Conservation (phyloP, 2,888 invertebrate genomes). For the Leptinotarsa juncta region DNA sequence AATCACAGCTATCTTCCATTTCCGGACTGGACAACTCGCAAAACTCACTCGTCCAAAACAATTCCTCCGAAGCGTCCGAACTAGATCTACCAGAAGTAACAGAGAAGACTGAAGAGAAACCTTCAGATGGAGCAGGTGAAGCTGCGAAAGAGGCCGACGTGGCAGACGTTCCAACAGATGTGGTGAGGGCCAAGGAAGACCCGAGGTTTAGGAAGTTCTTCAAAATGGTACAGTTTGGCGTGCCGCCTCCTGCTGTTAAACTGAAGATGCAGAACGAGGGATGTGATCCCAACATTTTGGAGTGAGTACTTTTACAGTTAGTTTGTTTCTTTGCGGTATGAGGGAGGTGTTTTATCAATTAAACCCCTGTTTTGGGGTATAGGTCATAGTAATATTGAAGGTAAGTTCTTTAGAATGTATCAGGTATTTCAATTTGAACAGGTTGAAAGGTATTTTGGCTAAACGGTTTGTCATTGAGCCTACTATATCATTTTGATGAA, state of each 20-base stretch:
- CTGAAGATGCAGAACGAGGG: constrained; percentile 86
- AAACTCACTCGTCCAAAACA: constrained; percentile 28
- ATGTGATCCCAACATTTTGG: constrained; percentile 79
- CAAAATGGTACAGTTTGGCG: constrained; percentile 91
- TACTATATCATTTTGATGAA: too few relatives aligned
- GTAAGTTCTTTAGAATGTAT: too few relatives aligned
- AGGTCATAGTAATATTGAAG: too few relatives aligned
- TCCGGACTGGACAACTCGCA: constrained; percentile 60
- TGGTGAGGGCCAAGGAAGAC: constrained; percentile 69
- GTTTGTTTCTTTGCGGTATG: neutral
- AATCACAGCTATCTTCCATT: constrained; percentile 70
- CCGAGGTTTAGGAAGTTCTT: constrained; percentile 82
- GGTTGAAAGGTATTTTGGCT: too few relatives aligned
- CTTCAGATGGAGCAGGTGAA: constrained; percentile 9
- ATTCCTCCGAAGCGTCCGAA: constrained; percentile 17
- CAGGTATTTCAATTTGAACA: too few relatives aligned
- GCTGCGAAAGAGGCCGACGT: neutral
- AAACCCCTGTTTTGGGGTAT: too few relatives aligned
- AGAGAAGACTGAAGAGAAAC: constrained; percentile 25
- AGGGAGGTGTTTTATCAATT: too few relatives aligned
- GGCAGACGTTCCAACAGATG: constrained; percentile 32
- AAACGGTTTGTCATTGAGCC: too few relatives aligned
- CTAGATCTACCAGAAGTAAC: constrained; percentile 36
- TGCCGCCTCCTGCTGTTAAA: constrained; percentile 84
- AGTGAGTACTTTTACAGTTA: constrained; percentile 65